These are phyloP conservation scores for Silurus lanzhouensis DNA, from an alignment of 2,797 vertebrate species.

Conservation along the genomic window DNA sequence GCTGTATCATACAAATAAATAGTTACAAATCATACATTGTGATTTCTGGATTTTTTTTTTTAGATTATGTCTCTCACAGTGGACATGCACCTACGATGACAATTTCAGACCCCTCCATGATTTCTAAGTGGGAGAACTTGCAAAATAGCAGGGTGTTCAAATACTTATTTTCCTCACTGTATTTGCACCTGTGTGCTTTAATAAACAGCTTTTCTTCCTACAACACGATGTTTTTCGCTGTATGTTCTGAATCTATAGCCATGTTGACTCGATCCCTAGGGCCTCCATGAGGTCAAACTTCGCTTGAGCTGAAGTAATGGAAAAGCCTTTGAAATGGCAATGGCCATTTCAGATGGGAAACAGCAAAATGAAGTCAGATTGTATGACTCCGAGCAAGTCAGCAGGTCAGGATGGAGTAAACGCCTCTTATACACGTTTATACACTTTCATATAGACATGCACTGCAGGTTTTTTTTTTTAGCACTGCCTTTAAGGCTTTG, in stretches of 20 bases:
- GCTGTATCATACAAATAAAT: too few relatives aligned
- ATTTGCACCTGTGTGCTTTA: neutral
- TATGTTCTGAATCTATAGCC: neutral
- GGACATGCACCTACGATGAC: too few relatives aligned
- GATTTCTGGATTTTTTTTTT: too few relatives aligned
- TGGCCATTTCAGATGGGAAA: conserved; percentile 3
- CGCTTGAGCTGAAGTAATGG: neutral
- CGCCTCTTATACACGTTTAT: neutral
- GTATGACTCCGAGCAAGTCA: neutral
- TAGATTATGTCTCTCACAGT: too few relatives aligned
- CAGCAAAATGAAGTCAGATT: conserved; percentile 1
- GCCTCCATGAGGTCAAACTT: conserved; percentile 9
- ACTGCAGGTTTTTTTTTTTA: neutral
- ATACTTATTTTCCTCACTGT: too few relatives aligned
- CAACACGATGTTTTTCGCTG: neutral
- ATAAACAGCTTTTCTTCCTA: neutral
- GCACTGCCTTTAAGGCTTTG: neutral
- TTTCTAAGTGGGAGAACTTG: too few relatives aligned
- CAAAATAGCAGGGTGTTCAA: too few relatives aligned
- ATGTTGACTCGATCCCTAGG: conserved; percentile 4
- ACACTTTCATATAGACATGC: neutral
- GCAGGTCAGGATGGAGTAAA: neutral
- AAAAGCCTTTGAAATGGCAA: conserved; percentile 10
- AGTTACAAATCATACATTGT: too few relatives aligned
- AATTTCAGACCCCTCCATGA: too few relatives aligned